These are phyloP conservation scores for Oreochromis tanganicae DNA, from an alignment of 2,113 vertebrate species.

Conservation along the genomic window DNA sequence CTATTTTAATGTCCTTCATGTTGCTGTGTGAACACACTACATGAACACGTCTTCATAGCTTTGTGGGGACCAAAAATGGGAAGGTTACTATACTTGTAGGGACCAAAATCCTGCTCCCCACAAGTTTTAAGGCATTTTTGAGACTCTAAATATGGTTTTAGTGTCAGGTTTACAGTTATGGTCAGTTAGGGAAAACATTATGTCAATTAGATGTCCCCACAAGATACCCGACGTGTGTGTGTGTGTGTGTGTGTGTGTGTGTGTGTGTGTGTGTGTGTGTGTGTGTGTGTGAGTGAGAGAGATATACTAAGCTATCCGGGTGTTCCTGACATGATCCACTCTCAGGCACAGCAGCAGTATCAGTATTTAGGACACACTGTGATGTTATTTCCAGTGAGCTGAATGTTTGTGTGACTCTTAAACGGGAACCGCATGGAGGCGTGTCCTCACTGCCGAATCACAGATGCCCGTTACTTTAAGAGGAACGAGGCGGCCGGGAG, in stretches of 20 bases:
- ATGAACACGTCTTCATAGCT: rapidly evolving
- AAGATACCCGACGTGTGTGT: rapidly evolving
- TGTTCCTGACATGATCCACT: neutral
- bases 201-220: neutral
- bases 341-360: rapidly evolving
- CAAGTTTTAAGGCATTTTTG: neutral
- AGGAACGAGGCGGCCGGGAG: rapidly evolving
- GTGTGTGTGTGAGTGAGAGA: rapidly evolving
- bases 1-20: neutral
- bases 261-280: neutral
- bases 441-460: neutral
- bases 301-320: neutral
- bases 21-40: neutral
- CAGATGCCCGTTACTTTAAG: neutral
- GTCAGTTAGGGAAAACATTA: neutral
- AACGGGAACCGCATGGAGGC: neutral
- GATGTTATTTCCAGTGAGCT: neutral
- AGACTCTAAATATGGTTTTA: neutral
- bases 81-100: rapidly evolving
- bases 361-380: neutral
- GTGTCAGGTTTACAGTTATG: neutral
- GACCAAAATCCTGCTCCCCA: neutral
- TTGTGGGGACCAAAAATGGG: rapidly evolving
- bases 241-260: neutral
- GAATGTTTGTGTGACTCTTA: neutral